Evolutionary conservation across 2,113 vertebrate species (phyloP).

Genomic region (Pygoscelis antarcticus): DNA sequence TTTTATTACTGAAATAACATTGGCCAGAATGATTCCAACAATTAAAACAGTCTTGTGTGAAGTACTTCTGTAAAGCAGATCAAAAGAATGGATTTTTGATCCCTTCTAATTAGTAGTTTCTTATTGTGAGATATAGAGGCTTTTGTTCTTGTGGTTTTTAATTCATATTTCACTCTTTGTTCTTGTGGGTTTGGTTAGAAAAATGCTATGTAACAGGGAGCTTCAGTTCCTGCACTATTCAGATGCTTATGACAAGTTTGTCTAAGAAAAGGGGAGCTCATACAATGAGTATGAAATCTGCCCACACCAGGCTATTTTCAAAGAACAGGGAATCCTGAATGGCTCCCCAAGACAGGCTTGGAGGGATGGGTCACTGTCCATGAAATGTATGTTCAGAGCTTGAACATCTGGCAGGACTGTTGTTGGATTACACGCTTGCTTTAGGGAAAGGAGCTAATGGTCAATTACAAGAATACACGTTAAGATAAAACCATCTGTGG

Average conservation of each 20-base stretch:
- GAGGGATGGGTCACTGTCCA: neutral
- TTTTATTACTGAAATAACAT: neutral
- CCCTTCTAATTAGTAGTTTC: neutral
- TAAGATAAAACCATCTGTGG: neutral
- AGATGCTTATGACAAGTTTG: neutral
- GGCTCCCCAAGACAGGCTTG: neutral
- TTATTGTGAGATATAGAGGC: neutral
- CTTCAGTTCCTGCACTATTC: neutral
- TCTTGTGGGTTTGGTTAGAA: neutral
- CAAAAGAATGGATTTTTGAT: neutral
- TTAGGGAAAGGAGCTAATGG: neutral
- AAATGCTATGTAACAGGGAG: neutral
- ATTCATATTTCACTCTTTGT: neutral
- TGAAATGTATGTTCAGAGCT: neutral
- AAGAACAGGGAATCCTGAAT: neutral
- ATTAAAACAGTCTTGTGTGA: neutral
- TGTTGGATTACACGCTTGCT: neutral
- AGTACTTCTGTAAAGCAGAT: neutral
- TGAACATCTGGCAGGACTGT: neutral
- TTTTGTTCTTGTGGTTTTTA: neutral
- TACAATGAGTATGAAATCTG: neutral
- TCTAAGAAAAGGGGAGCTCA: neutral
- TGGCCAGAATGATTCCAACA: neutral
- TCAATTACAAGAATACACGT: neutral
- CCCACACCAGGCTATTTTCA: neutral